These are phyloP conservation scores for Typhlichthys subterraneus DNA, from an alignment of 2,797 vertebrate species.

Conservation along the genomic window DNA sequence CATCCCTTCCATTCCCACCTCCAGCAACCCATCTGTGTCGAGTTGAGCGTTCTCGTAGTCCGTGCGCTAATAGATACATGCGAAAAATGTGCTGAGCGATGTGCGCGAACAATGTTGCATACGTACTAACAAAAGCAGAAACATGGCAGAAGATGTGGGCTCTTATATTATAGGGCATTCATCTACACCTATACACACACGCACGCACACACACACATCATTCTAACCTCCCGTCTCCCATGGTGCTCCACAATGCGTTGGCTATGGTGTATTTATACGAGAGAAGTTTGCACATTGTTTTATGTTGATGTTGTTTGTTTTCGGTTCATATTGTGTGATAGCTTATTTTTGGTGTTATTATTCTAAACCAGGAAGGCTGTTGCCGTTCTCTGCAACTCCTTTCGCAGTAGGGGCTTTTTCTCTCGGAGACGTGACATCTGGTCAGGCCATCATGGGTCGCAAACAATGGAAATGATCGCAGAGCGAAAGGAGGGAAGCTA, in stretches of 20 bases:
- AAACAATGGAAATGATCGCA: slow-evolving; percentile 17
- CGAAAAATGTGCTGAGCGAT: slow-evolving; percentile 44
- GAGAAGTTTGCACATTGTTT: slow-evolving; percentile 82
- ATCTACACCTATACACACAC: slow-evolving; percentile 19
- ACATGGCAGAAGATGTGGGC: slow-evolving; percentile 14
- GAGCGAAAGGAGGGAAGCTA: slow-evolving; percentile 4
- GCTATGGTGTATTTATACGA: slow-evolving; percentile 81
- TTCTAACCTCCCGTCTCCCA: slow-evolving; percentile 54
- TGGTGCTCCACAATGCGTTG: slow-evolving; percentile 75
- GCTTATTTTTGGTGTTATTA: slow-evolving; percentile 41
- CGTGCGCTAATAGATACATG: slow-evolving; percentile 42
- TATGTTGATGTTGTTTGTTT: slow-evolving; percentile 45
- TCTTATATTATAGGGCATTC: slow-evolving; percentile 13
- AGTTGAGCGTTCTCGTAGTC: slow-evolving; percentile 43
- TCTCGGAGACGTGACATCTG: slow-evolving; percentile 37
- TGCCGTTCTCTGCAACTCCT: slow-evolving; percentile 15
- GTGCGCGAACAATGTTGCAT: slow-evolving; percentile 33
- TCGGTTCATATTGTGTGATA: slow-evolving; percentile 56
- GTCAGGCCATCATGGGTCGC: slow-evolving; percentile 29
- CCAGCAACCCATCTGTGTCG: slow-evolving; percentile 36
- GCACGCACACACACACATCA: slow-evolving; percentile 29
- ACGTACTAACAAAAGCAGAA: slow-evolving; percentile 5
- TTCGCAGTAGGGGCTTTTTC: slow-evolving; percentile 32
- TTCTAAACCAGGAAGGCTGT: slow-evolving; percentile 59
- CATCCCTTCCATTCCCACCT: slow-evolving; percentile 15